Evolutionary conservation across 2,113 vertebrate species (phyloP), one percentile per base, ranked within the genome.

Genomic region (Oncorhynchus gorbuscha): DNA sequence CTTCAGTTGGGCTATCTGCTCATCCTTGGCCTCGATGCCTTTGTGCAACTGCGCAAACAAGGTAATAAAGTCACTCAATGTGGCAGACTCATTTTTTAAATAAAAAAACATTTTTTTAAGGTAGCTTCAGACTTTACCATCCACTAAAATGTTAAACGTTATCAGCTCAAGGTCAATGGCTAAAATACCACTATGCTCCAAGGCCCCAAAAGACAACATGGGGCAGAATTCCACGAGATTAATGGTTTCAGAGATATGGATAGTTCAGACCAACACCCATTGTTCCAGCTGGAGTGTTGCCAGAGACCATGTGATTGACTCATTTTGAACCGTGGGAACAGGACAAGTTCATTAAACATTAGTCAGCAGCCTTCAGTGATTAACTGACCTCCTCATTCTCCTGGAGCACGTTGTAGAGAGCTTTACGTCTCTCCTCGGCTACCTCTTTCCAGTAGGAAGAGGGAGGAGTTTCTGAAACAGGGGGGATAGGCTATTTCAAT

Each of bases 301-400:
- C n/a, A 62, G n/a, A 62, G 59, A 62, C 51, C 18, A 6, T 16
- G 14, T 11, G 59, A 62, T 62, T 3, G n/a, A 62, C n/a, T 62
- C n/a, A 62, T 22, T 62, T 32, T 20, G 32, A 65, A 85, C 82
- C 73, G 78, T 88, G 89, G 84, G 87, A 89, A 90, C 76, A 45
- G 45, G 8, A 28, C 75, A 28, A 70, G 26, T 16, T 67, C 16
- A 88, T 74, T 85, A 88, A 91, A 88, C 75, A 90, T 92, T 88
- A 87, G 59, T 74, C 4, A 3, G 8, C 12, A 24, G 14, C 8
- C 16, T 39, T 82, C 26, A 80, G 84, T 49, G 51, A 87, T 89
- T 82, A 86, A 91, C 88, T 32, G 91, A 99, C 98, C 93, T 95
- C 97, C 83, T 97, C 97, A 3, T 99, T 98, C 88, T 99, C 97